phyloP scores from a whole-genome alignment of 1,140 invertebrate genomes.

The Achatina immaculata region DNA sequence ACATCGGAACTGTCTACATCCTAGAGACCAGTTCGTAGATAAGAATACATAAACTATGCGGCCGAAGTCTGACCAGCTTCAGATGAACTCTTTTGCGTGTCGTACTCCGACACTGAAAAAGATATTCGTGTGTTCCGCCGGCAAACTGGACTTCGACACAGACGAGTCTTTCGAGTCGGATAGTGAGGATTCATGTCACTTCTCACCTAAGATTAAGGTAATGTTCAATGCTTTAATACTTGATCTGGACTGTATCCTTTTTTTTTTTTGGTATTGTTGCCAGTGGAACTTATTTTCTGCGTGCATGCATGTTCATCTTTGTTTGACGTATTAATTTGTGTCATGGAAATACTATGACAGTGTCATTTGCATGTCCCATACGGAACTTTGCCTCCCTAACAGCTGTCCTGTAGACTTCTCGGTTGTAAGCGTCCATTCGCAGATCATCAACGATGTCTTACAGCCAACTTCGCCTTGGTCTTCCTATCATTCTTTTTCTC shows the following conservation, averaged over 20 bases:
- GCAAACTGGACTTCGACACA: not conserved
- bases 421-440: no score
- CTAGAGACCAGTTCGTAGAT: no score
- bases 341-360: no score
- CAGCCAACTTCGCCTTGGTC: no score
- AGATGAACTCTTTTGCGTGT: conserved; percentile 3
- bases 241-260: not conserved
- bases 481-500: no score
- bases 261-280: not conserved
- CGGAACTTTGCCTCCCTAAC: no score
- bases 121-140: conserved; percentile 29
- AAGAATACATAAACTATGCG: conserved; percentile 6
- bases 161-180: conserved; percentile 25
- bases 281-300: not conserved
- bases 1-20: no score
- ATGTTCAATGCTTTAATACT: not conserved
- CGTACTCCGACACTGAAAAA: conserved; percentile 19
- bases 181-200: conserved; percentile 33
- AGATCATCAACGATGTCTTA: no score
- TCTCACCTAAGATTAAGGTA: conserved; percentile 26
- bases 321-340: no score
- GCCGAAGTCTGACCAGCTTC: not conserved
- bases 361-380: no score
- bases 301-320: no score
- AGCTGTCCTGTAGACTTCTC: no score